phyloP scores from a whole-genome alignment of 2,888 invertebrate genomes.

The Eupithecia exiguata region DNA sequence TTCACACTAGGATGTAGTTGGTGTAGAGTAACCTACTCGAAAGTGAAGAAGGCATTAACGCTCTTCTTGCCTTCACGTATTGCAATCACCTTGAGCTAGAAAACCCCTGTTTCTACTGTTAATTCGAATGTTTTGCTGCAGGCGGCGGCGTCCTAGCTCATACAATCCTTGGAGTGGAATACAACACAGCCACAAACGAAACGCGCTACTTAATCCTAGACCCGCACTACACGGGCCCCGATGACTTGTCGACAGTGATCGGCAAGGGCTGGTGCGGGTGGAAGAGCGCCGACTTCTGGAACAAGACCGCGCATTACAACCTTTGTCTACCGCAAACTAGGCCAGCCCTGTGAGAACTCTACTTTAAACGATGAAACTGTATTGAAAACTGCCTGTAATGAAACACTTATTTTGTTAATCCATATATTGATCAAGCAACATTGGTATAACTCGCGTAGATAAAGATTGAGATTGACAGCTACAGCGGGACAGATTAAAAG shows the following conservation, averaged over 20 bases:
- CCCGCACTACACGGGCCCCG: conserved; percentile 97
- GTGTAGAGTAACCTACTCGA: too few species aligned
- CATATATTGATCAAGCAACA: neutral
- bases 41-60: too few species aligned
- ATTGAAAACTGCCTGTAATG: neutral
- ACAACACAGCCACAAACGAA: conserved; percentile 90
- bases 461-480: too few species aligned
- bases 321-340: conserved; percentile 93
- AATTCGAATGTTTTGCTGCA: conserved; percentile 54
- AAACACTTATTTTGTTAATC: neutral
- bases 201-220: conserved; percentile 97
- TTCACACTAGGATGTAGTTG: too few species aligned
- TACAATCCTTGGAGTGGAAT: conserved; percentile 97
- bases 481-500: too few species aligned
- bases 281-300: conserved; percentile 98
- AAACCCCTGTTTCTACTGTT: too few species aligned
- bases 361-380: neutral
- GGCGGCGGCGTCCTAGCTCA: conserved; percentile 99
- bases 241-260: conserved; percentile 89
- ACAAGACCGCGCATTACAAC: conserved; percentile 97
- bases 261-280: conserved; percentile 98
- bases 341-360: conserved; percentile 59
- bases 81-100: too few species aligned
- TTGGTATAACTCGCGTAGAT: neutral
- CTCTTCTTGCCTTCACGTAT: too few species aligned